Evolutionary conservation across 2,797 vertebrate species (phyloP).

Genomic region (Rhinatrema bivittatum): DNA sequence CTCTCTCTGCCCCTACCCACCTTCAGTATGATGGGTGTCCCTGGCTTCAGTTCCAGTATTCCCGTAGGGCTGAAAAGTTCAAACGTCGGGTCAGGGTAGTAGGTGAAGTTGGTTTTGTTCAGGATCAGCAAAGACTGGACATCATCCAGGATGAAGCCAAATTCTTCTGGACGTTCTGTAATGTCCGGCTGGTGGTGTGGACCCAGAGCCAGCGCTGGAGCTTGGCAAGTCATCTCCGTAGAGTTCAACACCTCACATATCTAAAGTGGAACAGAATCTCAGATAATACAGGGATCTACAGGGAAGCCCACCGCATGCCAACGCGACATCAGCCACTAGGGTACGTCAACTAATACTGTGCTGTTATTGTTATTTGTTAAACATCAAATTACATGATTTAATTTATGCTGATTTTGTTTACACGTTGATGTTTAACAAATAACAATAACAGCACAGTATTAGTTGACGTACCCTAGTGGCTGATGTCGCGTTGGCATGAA

Average conservation of each 20-base stretch:
- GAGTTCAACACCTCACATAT: conserved; percentile 82
- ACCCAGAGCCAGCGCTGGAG: conserved; percentile 76
- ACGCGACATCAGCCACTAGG: too few species aligned
- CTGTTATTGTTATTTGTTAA: too few species aligned
- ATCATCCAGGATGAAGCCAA: conserved; percentile 92
- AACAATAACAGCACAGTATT: too few species aligned
- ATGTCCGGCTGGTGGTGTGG: conserved; percentile 64
- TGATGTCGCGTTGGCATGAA: too few species aligned
- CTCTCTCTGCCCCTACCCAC: conserved; percentile 40
- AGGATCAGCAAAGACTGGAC: conserved; percentile 83
- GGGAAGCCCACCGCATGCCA: too few species aligned
- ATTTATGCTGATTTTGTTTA: too few species aligned
- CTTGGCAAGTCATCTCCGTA: conserved; percentile 88
- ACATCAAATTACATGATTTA: too few species aligned
- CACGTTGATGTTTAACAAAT: too few species aligned
- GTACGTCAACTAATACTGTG: too few species aligned
- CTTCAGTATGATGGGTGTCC: conserved; percentile 94
- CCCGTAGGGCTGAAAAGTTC: conserved; percentile 81
- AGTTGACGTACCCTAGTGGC: too few species aligned
- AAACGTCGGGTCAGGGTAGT: conserved; percentile 91
- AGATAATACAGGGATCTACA: not conserved
- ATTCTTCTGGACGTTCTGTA: conserved; percentile 81
- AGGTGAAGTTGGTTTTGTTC: conserved; percentile 89
- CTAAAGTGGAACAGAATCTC: conserved; percentile 44
- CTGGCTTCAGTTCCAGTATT: conserved; percentile 89